phyloP scores from a whole-genome alignment of 1,140 invertebrate genomes.

The Drosophila pseudoobscura region DNA sequence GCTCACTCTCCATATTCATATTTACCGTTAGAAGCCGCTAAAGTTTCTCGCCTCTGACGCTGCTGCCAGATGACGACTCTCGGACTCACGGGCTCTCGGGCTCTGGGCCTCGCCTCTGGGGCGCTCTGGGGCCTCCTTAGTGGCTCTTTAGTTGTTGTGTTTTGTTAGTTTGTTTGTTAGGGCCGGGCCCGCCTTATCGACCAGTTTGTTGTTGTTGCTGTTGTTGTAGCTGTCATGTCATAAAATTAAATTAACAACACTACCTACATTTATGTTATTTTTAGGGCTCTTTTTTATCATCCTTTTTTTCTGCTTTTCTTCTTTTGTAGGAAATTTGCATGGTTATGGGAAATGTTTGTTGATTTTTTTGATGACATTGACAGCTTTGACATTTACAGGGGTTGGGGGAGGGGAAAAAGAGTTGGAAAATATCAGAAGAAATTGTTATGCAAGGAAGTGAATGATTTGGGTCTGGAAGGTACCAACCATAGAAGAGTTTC shows the following conservation, averaged over 20 bases:
- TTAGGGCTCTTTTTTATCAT: conserved; percentile 33
- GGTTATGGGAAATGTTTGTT: conserved; percentile 29
- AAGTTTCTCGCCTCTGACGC: conserved; percentile 53
- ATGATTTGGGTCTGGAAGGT: background rate
- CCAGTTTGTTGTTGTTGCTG: conserved; percentile 24
- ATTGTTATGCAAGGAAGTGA: background rate
- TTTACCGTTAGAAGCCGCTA: conserved; percentile 75
- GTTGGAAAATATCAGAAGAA: background rate
- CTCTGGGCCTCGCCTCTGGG: background rate
- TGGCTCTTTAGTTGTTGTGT: conserved; percentile 23
- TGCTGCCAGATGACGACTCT: conserved; percentile 42
- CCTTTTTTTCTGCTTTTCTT: conserved; percentile 11
- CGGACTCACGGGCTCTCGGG: background rate
- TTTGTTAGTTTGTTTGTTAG: background rate
- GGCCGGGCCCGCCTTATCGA: conserved; percentile 38
- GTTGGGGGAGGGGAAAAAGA: background rate
- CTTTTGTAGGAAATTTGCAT: conserved; percentile 23
- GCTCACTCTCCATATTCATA: conserved; percentile 46
- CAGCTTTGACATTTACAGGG: conserved; percentile 31
- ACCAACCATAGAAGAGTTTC: no score
- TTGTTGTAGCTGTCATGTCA: conserved; percentile 60
- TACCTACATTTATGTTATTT: conserved; percentile 32
- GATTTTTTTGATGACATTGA: conserved; percentile 26
- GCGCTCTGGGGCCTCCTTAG: background rate
- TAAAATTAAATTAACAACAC: conserved; percentile 70